Conservation (phyloP, 2,797 vertebrate species). For the Brotula barbata region DNA sequence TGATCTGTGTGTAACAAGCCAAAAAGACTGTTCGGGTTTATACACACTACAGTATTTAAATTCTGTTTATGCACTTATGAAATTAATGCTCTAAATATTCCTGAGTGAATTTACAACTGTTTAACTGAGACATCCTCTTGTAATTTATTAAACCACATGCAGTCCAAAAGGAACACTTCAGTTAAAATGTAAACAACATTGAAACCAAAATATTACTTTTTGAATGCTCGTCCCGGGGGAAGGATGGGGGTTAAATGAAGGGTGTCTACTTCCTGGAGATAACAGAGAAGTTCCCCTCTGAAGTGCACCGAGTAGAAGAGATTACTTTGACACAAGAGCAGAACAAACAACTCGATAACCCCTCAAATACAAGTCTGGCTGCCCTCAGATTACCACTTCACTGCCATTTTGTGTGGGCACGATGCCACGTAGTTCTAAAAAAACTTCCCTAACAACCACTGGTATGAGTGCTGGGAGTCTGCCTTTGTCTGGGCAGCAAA, state of each 20-base stretch:
- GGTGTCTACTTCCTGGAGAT: slow-evolving; percentile 73
- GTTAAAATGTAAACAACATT: slow-evolving; percentile 46
- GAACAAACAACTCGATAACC: slow-evolving; percentile 49
- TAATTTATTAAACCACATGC: slow-evolving; percentile 46
- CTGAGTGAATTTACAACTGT: slow-evolving; percentile 12
- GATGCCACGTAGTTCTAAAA: slow-evolving; percentile 21
- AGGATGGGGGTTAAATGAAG: slow-evolving; percentile 52
- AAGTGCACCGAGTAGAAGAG: slow-evolving; percentile 38
- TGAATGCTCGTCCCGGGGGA: slow-evolving; percentile 31
- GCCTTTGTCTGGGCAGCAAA: slow-evolving; percentile 15
- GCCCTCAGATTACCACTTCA: slow-evolving; percentile 31
- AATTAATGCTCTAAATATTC: not conserved
- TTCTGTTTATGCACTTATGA: not conserved
- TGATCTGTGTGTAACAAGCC: not conserved
- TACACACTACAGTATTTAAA: no score
- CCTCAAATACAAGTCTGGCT: slow-evolving; percentile 25
- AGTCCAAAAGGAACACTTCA: slow-evolving; percentile 22
- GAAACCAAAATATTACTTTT: slow-evolving; percentile 11
- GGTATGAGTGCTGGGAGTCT: slow-evolving; percentile 18
- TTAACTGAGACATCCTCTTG: slow-evolving; percentile 11
- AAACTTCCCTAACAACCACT: slow-evolving; percentile 19
- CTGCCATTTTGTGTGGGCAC: slow-evolving; percentile 4
- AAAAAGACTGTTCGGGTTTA: no score
- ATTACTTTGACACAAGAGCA: slow-evolving; percentile 51
- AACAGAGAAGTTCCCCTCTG: slow-evolving; percentile 30